Evolutionary conservation across 2,888 invertebrate genomes (phyloP).

Genomic region (Drosophila histrio): DNA sequence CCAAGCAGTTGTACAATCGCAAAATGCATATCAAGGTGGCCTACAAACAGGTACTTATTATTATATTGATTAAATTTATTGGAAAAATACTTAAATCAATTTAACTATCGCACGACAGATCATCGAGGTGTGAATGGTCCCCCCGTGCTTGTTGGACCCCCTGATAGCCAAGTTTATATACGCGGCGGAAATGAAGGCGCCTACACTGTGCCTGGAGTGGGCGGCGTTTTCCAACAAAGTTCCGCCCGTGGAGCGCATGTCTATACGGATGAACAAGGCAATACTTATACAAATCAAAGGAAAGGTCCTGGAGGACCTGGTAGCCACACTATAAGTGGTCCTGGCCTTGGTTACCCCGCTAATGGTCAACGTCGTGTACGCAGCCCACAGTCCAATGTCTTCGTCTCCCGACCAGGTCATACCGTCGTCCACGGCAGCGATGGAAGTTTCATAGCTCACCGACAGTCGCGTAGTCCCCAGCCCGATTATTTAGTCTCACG

Average conservation of each 20-base stretch:
- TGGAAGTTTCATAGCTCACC: constrained; percentile 4
- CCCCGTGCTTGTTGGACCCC: constrained; percentile 46
- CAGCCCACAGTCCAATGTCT: constrained; percentile 30
- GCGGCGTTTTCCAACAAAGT: constrained; percentile 48
- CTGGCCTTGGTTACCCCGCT: too few relatives aligned
- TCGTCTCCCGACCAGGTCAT: not conserved
- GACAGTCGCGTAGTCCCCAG: not conserved
- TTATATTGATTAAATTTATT: not conserved
- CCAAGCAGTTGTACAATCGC: not conserved
- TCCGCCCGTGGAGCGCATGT: constrained; percentile 27
- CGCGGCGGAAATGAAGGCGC: constrained; percentile 57
- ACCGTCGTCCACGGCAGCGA: not conserved
- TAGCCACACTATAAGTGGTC: constrained; percentile 50
- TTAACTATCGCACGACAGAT: not conserved
- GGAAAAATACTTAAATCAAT: not conserved
- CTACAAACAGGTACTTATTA: not conserved
- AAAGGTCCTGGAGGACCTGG: constrained; percentile 22
- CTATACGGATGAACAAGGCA: constrained; percentile 51
- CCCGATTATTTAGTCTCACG: not conserved
- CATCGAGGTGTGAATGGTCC: constrained; percentile 37
- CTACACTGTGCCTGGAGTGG: constrained; percentile 58
- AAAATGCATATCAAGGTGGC: not conserved
- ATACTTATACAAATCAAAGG: constrained; percentile 35
- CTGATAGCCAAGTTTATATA: constrained; percentile 58
- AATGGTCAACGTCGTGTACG: constrained; percentile 41